These are phyloP conservation scores for Heliconius sara DNA, from an alignment of 2,888 invertebrate genomes.

Conservation along the genomic window DNA sequence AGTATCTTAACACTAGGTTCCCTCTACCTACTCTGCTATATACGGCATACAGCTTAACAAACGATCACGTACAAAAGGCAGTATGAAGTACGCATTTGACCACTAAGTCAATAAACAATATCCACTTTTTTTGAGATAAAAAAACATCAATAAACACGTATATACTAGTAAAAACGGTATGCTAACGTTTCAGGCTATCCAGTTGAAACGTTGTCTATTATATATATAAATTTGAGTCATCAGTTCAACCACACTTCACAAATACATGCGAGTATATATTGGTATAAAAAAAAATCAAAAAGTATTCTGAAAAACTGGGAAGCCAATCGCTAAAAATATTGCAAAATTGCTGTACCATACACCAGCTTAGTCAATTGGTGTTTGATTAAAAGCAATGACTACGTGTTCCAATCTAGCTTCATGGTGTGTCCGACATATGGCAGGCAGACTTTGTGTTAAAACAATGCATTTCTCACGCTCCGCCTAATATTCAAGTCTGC, in stretches of 20 bases:
- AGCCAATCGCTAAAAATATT: not conserved
- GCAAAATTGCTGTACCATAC: not conserved
- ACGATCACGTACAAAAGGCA: not conserved
- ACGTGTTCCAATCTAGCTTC: too few relatives aligned
- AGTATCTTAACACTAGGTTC: too few relatives aligned
- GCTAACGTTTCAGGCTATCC: not conserved
- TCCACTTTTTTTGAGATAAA: not conserved
- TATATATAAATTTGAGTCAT: conserved; percentile 9
- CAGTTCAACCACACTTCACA: not conserved
- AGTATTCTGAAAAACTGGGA: not conserved
- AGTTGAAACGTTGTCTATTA: not conserved
- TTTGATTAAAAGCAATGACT: too few relatives aligned
- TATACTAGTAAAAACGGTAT: not conserved
- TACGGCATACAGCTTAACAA: not conserved
- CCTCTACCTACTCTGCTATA: too few relatives aligned
- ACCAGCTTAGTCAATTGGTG: not conserved
- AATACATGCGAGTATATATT: not conserved
- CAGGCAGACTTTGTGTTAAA: too few relatives aligned
- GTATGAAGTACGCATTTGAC: not conserved
- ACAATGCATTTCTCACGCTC: too few relatives aligned
- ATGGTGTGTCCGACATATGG: too few relatives aligned
- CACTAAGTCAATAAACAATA: not conserved
- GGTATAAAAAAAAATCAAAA: not conserved
- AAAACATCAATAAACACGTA: conserved; percentile 4
- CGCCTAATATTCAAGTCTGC: too few relatives aligned